Percentiles rank a stretch among this genome's conserved stretches.
These are phyloP conservation scores for Stenopsyche tienmushanensis DNA, from an alignment of 1,140 invertebrate species.

Conservation along the genomic window DNA sequence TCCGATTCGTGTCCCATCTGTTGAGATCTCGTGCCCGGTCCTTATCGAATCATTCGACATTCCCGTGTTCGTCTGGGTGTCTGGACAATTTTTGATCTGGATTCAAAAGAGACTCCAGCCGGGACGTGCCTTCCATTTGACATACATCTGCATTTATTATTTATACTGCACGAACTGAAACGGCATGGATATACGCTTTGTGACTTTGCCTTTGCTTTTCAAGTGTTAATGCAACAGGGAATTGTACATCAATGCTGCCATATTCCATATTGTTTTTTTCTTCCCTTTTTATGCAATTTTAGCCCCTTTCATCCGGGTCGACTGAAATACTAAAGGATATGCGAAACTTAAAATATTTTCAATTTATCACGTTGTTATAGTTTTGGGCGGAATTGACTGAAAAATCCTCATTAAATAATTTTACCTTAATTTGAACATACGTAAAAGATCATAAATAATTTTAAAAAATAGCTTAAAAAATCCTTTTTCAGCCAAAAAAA, in stretches of 20 bases:
- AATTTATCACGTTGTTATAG: too few species aligned
- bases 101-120: constrained; percentile 25
- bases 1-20: neutral
- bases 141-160: constrained; percentile 40
- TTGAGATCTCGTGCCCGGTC: neutral
- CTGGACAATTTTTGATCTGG: constrained; percentile 22
- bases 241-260: neutral
- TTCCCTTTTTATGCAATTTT: too few species aligned
- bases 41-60: constrained; percentile 23
- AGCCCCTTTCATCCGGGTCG: too few species aligned
- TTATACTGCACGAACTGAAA: constrained; percentile 22
- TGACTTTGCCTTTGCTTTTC: neutral
- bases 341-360: too few species aligned
- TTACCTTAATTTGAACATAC: too few species aligned
- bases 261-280: neutral
- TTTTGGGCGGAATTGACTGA: too few species aligned
- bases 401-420: too few species aligned
- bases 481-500: too few species aligned
- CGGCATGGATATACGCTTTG: constrained; percentile 2
- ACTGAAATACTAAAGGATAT: too few species aligned
- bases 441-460: too few species aligned
- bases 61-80: constrained; percentile 2
- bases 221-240: constrained; percentile 5
- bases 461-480: too few species aligned
- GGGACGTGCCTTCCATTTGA: constrained; percentile 37